Conservation (phyloP, 2,113 vertebrate genomes). For the Gavialis gangeticus region DNA sequence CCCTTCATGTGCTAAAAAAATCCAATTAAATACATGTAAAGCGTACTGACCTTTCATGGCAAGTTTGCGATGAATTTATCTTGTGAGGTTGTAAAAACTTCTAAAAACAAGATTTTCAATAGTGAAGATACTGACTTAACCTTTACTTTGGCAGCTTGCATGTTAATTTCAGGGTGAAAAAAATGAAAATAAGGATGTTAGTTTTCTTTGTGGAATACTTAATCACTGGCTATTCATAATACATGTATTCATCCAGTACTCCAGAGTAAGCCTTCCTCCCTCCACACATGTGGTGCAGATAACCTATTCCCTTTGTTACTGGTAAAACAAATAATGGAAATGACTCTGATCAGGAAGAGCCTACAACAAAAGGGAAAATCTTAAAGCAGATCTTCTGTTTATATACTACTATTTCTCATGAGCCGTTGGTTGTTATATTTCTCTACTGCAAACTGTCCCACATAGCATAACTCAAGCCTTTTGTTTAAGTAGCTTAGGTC, state of each 20-base stretch:
- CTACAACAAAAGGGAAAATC: not conserved
- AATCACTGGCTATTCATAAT: not conserved
- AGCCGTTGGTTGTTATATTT: not conserved
- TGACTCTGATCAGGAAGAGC: not conserved
- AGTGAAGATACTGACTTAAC: not conserved
- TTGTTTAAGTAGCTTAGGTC: conserved; percentile 4
- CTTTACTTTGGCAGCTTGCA: not conserved
- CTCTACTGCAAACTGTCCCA: conserved; percentile 20
- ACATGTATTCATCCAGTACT: not conserved
- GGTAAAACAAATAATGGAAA: conserved; percentile 24
- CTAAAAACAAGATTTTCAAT: not conserved
- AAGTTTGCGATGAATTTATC: not conserved
- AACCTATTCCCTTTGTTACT: not conserved
- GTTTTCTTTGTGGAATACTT: not conserved
- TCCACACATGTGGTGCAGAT: not conserved
- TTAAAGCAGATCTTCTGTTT: conserved; percentile 36
- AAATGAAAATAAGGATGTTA: conserved; percentile 7
- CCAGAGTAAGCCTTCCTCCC: not conserved
- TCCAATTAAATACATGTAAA: not conserved
- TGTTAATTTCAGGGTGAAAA: conserved; percentile 19
- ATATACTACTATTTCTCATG: not conserved
- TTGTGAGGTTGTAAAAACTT: not conserved
- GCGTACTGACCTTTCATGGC: not conserved
- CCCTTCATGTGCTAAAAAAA: not conserved
- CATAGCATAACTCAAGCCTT: not conserved